Percentiles rank a stretch among this genome's conserved stretches.
Conservation (phyloP, 2,888 invertebrate species). For the Hymenopus coronatus region DNA sequence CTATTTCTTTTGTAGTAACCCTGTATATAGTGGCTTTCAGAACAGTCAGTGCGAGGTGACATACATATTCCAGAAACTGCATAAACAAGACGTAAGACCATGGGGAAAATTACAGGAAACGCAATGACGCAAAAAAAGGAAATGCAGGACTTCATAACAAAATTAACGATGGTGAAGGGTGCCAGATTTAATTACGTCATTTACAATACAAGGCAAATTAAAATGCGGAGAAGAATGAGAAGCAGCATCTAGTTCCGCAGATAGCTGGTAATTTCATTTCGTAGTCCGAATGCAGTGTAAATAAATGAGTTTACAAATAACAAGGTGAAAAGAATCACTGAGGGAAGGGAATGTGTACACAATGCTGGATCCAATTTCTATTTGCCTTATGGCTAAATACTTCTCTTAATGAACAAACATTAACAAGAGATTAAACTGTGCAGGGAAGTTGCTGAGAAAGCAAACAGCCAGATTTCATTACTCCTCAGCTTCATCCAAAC, state of each 20-base stretch:
- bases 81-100: no score
- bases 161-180: neutral
- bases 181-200: neutral
- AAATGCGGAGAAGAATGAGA: neutral
- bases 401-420: neutral
- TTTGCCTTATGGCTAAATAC: neutral
- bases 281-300: neutral
- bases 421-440: no score
- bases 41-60: no score
- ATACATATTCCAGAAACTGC: no score
- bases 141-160: neutral
- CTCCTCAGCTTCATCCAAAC: no score
- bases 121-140: neutral
- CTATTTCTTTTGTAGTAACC: no score
- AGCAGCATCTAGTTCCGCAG: neutral
- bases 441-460: no score
- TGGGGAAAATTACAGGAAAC: no score
- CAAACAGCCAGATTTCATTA: no score
- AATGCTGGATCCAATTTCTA: neutral
- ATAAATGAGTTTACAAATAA: neutral
- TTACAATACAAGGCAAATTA: neutral
- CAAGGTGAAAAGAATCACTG: neutral
- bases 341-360: neutral
- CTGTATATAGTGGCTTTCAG: no score
- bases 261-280: neutral